Evolutionary conservation across 2,888 invertebrate genomes (phyloP).

Genomic region (Phymatocera aterrima): DNA sequence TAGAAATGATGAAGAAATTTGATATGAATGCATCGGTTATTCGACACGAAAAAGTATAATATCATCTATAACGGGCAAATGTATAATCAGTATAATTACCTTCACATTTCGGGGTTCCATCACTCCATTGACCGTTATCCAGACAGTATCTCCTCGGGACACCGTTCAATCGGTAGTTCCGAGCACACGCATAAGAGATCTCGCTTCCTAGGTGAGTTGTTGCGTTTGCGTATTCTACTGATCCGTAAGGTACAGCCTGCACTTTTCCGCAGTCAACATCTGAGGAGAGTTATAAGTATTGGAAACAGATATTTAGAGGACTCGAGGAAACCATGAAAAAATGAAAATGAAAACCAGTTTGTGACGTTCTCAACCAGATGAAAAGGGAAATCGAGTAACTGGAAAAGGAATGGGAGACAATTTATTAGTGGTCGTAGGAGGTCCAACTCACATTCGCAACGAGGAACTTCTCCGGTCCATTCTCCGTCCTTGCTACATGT

Average conservation of each 20-base stretch:
- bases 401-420: not conserved
- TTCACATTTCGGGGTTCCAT: constrained; percentile 90
- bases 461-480: constrained; percentile 89
- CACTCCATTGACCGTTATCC: constrained; percentile 89
- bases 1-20: constrained; percentile 51
- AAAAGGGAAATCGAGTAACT: not conserved
- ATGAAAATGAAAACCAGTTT: not conserved
- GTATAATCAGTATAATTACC: constrained; percentile 74
- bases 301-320: not conserved
- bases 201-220: constrained; percentile 89
- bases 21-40: not conserved
- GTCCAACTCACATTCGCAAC: constrained; percentile 86
- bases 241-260: constrained; percentile 86
- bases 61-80: not conserved
- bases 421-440: not conserved
- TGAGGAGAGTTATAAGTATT: constrained; percentile 70
- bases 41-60: not conserved
- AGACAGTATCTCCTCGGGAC: constrained; percentile 84
- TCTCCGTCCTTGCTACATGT: constrained; percentile 87
- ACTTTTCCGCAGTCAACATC: constrained; percentile 94
- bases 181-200: constrained; percentile 87
- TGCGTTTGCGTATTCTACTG: constrained; percentile 84
- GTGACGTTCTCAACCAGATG: not conserved
- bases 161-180: constrained; percentile 88
- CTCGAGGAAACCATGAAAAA: not conserved